Base-by-base conservation (phyloP, 2,888 invertebrate genomes). In the Parnassius mnemosyne region DNA sequence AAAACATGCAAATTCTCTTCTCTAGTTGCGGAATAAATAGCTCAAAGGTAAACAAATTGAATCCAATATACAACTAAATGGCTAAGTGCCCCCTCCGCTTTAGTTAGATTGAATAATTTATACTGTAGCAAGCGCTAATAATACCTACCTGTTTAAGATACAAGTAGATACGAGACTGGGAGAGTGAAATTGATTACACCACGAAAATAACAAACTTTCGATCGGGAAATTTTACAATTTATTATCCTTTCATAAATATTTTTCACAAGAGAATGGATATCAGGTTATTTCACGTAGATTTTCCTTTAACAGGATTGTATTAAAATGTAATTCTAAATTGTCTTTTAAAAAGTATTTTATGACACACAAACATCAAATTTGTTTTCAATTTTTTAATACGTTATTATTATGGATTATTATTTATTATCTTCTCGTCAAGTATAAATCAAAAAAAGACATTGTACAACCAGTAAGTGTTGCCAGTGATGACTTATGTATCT, bases 81-180 rank as follows among this genome's bases (percentile, higher is more conserved):
- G 57, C 57, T 61, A 64, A 68, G 65, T 64, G 60, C 61, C 61
- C 57, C 51, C 55, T 51, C 44, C 52, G 46, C 63, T 65, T 67
- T 66, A 62, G 44, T 60, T 57, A 57, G 57, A 66, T 69, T 72
- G 69, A 71, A 71, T 69, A 65, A 73, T 70, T 70, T 69, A 71
- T 68, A 64, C 59, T 60, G 53, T 53, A 64, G 64, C 52, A 57
- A 66, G 63, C 65, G 65, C 63, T 67, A 65, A 68, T 67, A 65
- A 68, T 62, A 57, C 50, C 63, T 60, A 46, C 20, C 20, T 49
- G 46, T 57, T 47, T 52, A 50, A 41, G 9, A 25, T 9, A 44
- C 52, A 51, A 47, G 42, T 53, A 47, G 42, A 46, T 50, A 41
- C 10, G 47, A 60, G 47, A 34, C 34, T 41, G 47, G 20, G 20